These are phyloP conservation scores for Macaca nemestrina DNA, from an alignment of 2,113 vertebrate species.

Conservation along the genomic window DNA sequence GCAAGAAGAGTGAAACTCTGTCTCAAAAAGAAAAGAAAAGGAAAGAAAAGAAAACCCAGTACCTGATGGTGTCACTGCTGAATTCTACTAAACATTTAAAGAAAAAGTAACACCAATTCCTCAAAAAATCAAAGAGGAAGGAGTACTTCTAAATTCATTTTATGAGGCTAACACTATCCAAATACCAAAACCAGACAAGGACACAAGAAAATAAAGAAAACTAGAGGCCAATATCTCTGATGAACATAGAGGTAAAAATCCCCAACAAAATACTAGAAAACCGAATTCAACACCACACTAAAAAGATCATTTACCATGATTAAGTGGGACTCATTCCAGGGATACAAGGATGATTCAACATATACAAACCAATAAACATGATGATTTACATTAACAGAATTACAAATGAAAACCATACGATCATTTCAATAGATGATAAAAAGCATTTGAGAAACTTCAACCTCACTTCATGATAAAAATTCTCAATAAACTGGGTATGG, in stretches of 20 bases:
- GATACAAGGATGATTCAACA: neutral
- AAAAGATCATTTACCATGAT: neutral
- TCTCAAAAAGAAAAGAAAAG: too few species aligned
- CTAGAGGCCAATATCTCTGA: neutral
- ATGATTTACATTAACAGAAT: neutral
- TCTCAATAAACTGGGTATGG: neutral
- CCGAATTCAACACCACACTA: neutral
- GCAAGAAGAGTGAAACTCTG: too few species aligned
- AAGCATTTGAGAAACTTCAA: neutral
- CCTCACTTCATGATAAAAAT: neutral
- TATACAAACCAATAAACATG: neutral
- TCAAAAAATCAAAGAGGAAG: neutral
- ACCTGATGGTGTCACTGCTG: neutral
- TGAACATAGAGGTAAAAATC: neutral
- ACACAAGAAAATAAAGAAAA: neutral
- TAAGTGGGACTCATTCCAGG: neutral
- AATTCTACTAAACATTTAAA: neutral
- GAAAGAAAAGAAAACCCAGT: neutral
- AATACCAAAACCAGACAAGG: neutral
- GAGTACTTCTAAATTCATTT: neutral
- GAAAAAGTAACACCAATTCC: neutral
- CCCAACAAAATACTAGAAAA: neutral
- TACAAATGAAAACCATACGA: neutral
- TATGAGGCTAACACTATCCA: fast-evolving
- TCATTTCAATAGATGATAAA: neutral